Base-by-base conservation (phyloP, 2,888 invertebrate genomes). In the Xestia xanthographa region DNA sequence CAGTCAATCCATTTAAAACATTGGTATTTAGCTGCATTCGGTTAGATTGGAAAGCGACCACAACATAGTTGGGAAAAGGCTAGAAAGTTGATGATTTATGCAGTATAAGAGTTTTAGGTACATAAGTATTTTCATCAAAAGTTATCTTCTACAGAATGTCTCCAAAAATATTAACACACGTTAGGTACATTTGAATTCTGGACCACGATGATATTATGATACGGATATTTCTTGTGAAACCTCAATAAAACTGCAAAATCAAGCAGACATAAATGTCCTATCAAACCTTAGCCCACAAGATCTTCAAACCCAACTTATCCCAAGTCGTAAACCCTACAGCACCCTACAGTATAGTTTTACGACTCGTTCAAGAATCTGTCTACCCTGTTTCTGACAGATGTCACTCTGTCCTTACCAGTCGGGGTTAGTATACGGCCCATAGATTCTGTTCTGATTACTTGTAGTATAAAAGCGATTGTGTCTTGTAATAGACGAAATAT, bases 361-460 rank as follows among this genome's bases (percentile, higher is more conserved):
- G 79, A 79, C 41, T 67, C 48, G 75, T 22, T 63, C 26, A 75
- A 75, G 79, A 75, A 26, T 82, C 53, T 62, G 45, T 82, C 34
- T 22, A 5, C 11, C 38, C 62, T 65, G 81, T 11, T 11, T 2
- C n/a, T 45, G 62, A 67, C 79, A 79, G 66, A 75, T 82, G 79
- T 79, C 82, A 82, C 34, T 75, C 41, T 11, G 67, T 75, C 53
- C 66, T 22, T 63, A 34, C 26, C 43, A 75, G n/a, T 34, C 26
- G 20, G 20, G 34, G n/a, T 45, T 14, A 72, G 8, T n/a, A 45
- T 22, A 74, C 22, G 43, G 11, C 53, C 56, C 62, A 62, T 81
- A 53, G 60, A 74, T 41, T 79, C 45, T n/a, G 20, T 45, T 26
- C 34, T 38, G 45, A 81, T 62, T 66, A 66, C 53, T 60, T 53